These are phyloP conservation scores for Merluccius polli DNA, from an alignment of 2,797 vertebrate species.

Conservation along the genomic window DNA sequence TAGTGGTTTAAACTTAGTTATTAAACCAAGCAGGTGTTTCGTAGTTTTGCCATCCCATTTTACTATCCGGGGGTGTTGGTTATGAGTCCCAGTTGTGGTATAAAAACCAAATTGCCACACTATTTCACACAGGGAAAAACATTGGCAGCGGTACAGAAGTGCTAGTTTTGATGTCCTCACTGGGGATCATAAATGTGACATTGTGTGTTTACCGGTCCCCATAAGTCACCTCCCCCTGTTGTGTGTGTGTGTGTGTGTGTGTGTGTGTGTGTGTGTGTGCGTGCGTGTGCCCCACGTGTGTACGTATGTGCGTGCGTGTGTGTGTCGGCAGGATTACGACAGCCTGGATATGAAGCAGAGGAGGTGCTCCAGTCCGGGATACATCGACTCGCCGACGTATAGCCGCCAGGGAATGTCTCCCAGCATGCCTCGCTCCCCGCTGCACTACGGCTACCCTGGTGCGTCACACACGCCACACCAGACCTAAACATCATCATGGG, in stretches of 20 bases:
- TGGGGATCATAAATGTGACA: neutral
- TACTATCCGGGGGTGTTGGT: neutral
- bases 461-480: conserved; percentile 49
- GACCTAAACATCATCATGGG: neutral
- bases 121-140: neutral
- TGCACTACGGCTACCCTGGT: conserved; percentile 90
- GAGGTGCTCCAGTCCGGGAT: conserved; percentile 87
- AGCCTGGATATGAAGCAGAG: conserved; percentile 85
- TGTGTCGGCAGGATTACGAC: conserved; percentile 80
- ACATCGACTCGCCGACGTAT: conserved; percentile 86
- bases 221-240: neutral
- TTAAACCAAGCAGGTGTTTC: neutral
- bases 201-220: neutral
- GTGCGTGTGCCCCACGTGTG: neutral
- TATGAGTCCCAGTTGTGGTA: neutral
- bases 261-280: neutral
- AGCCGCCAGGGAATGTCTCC: conserved; percentile 89
- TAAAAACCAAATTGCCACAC: neutral
- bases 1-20: neutral
- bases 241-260: no score
- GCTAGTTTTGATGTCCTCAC: neutral
- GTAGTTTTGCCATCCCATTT: neutral
- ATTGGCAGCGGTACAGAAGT: neutral
- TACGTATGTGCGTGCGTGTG: neutral
- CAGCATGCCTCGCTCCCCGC: conserved; percentile 86